Base-by-base conservation (phyloP, 2,888 invertebrate species). In the Sminthurinus aureus region DNA sequence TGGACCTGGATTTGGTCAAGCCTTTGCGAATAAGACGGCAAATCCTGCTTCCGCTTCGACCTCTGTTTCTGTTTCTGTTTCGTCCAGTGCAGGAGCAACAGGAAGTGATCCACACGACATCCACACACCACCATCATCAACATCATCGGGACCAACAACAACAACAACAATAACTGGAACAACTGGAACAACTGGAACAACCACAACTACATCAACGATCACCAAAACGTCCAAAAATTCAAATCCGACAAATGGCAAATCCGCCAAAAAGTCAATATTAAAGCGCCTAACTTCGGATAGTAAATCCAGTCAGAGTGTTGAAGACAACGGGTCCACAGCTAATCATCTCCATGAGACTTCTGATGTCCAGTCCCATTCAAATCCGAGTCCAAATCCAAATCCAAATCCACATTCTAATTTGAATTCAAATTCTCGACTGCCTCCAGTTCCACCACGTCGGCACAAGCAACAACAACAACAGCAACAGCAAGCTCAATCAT, bases 201-300 rank as follows among this genome's bases (percentile, higher is more conserved):
- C 22, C 50, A 71, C 79, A 50, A 26, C 83, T 12, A 18, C n/a
- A 58, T 38, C 22, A 20, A 76, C 80, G 26, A 26, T 66, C 15
- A 80, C 67, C 38, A 38, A 38, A 38, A 38, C 38, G 38, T 38
- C 38, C 38, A 38, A 38, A 38, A 1, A 38, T 38, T 38, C 38
- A 38, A 38, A 38, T 38, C 6, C 64, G n/a, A n/a, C 18, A 9
- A 64, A 64, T 64, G 64, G n/a, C 3, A 64, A 64, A n/a, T 18
- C 15, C 15, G 64, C 15, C 0, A 64, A 64, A 64, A 77, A 69
- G 38, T 83, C 83, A 22, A 78, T 78, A n/a, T 52, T 79, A 15
- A 83, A 79, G 66, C 78, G 83, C 26, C 83, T 83, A 20, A 83
- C 85, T 22, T 80, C 76, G 66, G 83, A 79, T 77, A 85, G 84